These are phyloP conservation scores for Lepidurus packardi DNA, from an alignment of 1,140 invertebrate genomes.

Conservation along the genomic window DNA sequence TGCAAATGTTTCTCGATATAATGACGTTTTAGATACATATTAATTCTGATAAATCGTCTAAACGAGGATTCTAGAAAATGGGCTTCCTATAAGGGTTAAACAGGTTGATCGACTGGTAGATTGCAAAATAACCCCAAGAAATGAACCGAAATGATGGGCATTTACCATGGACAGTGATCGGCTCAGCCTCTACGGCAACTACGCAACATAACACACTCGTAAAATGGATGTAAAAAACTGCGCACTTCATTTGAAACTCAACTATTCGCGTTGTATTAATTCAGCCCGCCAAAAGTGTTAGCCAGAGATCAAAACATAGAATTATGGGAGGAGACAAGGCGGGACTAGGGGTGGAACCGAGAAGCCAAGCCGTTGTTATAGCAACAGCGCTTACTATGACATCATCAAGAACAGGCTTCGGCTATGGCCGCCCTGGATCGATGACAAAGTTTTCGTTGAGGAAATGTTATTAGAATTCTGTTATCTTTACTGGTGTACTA, in stretches of 20 bases:
- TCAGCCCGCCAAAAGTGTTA: conserved; percentile 1
- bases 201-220: background rate
- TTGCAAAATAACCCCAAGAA: background rate
- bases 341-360: background rate
- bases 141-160: background rate
- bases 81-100: background rate
- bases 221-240: background rate
- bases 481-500: conserved; percentile 46
- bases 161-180: background rate
- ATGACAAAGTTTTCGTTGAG: conserved; percentile 59
- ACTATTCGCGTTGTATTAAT: background rate
- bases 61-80: too few species aligned
- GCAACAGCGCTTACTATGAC: conserved; percentile 3
- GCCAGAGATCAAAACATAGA: background rate
- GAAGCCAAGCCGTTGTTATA: background rate
- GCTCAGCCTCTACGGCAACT: background rate
- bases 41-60: background rate
- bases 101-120: background rate
- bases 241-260: background rate
- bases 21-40: conserved; percentile 32
- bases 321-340: background rate
- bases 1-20: too few species aligned
- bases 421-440: conserved; percentile 59
- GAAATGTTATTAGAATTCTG: conserved; percentile 53
- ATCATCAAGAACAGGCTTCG: conserved; percentile 3